Percentiles rank a stretch among this genome's conserved stretches.
Conservation (phyloP, 2,113 vertebrate species). For the Megalops atlanticus region DNA sequence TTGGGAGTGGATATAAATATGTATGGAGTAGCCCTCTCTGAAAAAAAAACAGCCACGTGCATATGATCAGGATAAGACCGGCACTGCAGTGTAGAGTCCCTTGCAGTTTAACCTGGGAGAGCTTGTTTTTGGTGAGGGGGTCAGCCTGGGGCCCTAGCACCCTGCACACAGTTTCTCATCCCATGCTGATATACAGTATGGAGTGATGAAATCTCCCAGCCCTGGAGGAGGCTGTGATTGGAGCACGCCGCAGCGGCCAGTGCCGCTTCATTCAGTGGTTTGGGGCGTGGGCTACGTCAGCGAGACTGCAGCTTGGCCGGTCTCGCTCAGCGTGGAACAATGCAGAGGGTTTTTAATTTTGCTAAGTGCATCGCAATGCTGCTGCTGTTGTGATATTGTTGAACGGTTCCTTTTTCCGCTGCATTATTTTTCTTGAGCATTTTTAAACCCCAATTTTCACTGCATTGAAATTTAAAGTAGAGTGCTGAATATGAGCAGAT, state of each 20-base stretch:
- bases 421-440: not conserved
- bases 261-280: not conserved
- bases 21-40: constrained; percentile 17
- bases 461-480: not conserved
- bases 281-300: not conserved
- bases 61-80: not conserved
- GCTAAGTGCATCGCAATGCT: not conserved
- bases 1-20: constrained; percentile 44
- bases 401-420: not conserved
- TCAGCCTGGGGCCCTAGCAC: not conserved
- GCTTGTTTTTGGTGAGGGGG: not conserved
- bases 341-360: not conserved
- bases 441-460: not conserved
- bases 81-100: not conserved
- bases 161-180: not conserved
- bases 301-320: not conserved
- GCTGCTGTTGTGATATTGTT: not conserved
- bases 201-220: not conserved
- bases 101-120: not conserved
- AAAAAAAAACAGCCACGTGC: not conserved
- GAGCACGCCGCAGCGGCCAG: not conserved
- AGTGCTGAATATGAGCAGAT: too few species aligned
- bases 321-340: not conserved
- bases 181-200: not conserved
- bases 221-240: not conserved